Percentiles rank a stretch among this genome's conserved stretches.
These are phyloP conservation scores for Cyclopterus lumpus DNA, from an alignment of 2,797 vertebrate species.

Conservation along the genomic window DNA sequence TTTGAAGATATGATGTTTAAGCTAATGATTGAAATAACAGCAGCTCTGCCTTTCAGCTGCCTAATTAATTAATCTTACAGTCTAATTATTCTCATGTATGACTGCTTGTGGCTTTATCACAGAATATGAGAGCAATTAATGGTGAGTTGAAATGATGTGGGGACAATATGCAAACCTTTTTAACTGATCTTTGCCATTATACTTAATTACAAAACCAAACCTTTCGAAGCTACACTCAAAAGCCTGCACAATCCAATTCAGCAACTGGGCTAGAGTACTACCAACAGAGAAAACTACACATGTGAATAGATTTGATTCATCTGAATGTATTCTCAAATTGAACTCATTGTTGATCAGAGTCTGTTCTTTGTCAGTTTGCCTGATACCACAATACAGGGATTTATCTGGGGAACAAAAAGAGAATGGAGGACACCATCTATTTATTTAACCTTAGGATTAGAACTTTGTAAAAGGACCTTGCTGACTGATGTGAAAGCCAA, in stretches of 20 bases:
- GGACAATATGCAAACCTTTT: constrained; percentile 3
- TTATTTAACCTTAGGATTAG: background rate
- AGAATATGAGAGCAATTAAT: constrained; percentile 1
- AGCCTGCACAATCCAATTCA: background rate
- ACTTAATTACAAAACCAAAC: constrained; percentile 7
- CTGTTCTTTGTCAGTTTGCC: background rate
- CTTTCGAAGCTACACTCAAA: constrained; percentile 2
- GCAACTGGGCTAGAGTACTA: background rate
- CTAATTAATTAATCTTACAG: constrained; percentile 30
- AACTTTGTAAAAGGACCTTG: background rate
- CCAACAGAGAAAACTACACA: background rate
- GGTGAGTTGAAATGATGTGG: constrained; percentile 14
- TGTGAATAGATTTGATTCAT: background rate
- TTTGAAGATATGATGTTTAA: constrained; percentile 17
- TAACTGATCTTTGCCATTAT: background rate
- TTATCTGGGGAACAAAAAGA: background rate
- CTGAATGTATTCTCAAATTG: constrained; percentile 3
- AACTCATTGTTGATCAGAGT: constrained; percentile 9
- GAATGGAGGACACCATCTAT: background rate
- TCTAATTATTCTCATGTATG: constrained; percentile 29
- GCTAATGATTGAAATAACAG: constrained; percentile 18
- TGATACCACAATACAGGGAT: background rate
- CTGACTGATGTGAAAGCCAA: background rate
- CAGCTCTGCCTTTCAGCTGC: constrained; percentile 10
- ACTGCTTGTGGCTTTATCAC: constrained; percentile 22